phyloP scores from a whole-genome alignment of 2,888 invertebrate species.

The Brachyptera putata region DNA sequence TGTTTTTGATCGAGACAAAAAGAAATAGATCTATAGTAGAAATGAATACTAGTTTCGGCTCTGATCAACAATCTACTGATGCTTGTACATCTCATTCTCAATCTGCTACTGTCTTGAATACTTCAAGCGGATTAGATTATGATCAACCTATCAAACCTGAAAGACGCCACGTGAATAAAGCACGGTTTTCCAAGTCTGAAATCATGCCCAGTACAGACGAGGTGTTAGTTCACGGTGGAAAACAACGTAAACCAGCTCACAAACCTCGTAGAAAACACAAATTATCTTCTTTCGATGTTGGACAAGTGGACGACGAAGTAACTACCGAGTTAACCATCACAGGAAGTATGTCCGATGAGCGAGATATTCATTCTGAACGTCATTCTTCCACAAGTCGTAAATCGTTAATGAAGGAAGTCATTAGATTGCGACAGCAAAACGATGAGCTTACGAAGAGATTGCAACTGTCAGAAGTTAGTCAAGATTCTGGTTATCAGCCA shows the following conservation, averaged over 20 bases:
- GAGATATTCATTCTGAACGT: background rate
- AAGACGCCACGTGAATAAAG: background rate
- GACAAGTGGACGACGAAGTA: too few species aligned
- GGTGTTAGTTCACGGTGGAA: conserved; percentile 13
- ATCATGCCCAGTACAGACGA: conserved; percentile 14
- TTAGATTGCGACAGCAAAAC: conserved; percentile 9
- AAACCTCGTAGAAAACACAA: conserved; percentile 2
- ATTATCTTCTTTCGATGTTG: background rate
- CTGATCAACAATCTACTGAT: background rate
- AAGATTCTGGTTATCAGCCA: conserved; percentile 27
- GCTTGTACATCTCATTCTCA: background rate
- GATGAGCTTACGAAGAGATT: conserved; percentile 8
- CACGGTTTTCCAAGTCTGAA: background rate
- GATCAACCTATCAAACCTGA: background rate
- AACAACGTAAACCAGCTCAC: conserved; percentile 5
- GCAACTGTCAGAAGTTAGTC: conserved; percentile 17
- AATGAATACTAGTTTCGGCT: background rate
- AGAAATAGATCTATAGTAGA: background rate
- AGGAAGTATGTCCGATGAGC: background rate
- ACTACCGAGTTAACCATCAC: background rate
- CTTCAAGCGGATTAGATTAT: background rate
- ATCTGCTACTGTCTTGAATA: conserved; percentile 7
- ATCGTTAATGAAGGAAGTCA: background rate
- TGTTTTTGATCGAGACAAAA: conserved; percentile 26
- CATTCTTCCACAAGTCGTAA: background rate